Base-by-base conservation (phyloP, 92 coral and sea anemone genomes). In the Diadumene lineata region DNA sequence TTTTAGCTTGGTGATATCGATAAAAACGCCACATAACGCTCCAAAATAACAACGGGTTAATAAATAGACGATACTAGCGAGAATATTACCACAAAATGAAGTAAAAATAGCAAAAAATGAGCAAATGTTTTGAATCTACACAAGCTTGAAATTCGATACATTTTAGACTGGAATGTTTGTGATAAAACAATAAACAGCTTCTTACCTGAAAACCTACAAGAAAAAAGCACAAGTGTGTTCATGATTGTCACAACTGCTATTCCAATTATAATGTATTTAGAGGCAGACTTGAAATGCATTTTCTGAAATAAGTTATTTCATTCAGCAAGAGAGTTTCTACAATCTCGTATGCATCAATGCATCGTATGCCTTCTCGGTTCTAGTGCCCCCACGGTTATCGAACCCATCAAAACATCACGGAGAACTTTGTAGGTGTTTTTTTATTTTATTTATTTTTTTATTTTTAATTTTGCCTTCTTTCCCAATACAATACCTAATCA, bases 171-270 rank as follows among this genome's bases (percentile, higher is more conserved):
- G 10, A 9, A 9, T 46, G 17, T 46, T 9, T 46, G 9, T 46
- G 53, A 17, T 17, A 46, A 9, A 46, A 46, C 53, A 46, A 9
- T 46, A 17, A 9, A 9, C 17, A 9, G 53, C 53, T 46, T 9
- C 17, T n/a, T 64, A 76, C 81, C 81, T 28, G 81, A 76, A 64
- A 76, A 76, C 38, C 43, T 64, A 65, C 81, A 76, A 21, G 81
- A 76, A 33, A 76, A 76, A 11, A 76, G 81, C 7, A 76, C 62
- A 19, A 65, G 38, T 0, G 81, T 76, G 24, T 76, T 76, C 64
- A 76, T 44, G 0, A 76, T 24, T 11, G 81, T 76, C 31, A 76
- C 81, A 18, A 66, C 1, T 2, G 70, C 15, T 58, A 76, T 76
- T 16, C 81, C 81, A 24, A 76, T 22, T 38, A 65, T 29, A 21